Conservation (phyloP, 1,140 invertebrate species). For the Acyrthosiphon pisum region DNA sequence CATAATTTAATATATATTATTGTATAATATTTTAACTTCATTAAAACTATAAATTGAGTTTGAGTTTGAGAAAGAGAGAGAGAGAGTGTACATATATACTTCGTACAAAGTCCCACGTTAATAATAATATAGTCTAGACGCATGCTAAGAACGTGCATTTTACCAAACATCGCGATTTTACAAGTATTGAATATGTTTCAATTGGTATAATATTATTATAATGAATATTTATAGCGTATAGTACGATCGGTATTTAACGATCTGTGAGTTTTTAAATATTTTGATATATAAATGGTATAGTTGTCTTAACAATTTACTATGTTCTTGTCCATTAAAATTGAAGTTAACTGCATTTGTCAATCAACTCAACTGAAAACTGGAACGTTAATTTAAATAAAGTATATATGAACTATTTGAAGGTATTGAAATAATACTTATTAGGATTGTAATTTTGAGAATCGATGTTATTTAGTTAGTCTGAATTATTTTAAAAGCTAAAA, state of each 20-base stretch:
- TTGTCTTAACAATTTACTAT: too few relatives aligned
- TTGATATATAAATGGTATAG: background rate
- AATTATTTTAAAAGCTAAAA: too few relatives aligned
- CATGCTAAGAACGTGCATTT: background rate
- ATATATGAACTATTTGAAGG: too few relatives aligned
- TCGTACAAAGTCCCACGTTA: background rate
- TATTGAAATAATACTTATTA: too few relatives aligned
- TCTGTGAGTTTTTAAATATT: background rate
- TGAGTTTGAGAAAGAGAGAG: background rate
- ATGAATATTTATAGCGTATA: background rate
- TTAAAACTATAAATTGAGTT: conserved; percentile 21
- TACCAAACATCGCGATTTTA: background rate
- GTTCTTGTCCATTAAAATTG: too few relatives aligned
- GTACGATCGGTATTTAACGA: background rate
- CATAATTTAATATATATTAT: background rate
- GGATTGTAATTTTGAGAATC: too few relatives aligned
- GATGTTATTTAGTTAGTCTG: too few relatives aligned
- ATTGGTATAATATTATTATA: background rate
- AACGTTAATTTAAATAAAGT: too few relatives aligned
- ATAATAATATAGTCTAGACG: background rate
- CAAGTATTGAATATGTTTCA: background rate
- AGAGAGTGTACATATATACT: too few relatives aligned
- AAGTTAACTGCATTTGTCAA: too few relatives aligned
- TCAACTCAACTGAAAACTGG: too few relatives aligned
- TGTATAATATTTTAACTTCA: background rate